Base-by-base conservation (phyloP, 2,113 vertebrate genomes). In the Motacilla tschutschensis region DNA sequence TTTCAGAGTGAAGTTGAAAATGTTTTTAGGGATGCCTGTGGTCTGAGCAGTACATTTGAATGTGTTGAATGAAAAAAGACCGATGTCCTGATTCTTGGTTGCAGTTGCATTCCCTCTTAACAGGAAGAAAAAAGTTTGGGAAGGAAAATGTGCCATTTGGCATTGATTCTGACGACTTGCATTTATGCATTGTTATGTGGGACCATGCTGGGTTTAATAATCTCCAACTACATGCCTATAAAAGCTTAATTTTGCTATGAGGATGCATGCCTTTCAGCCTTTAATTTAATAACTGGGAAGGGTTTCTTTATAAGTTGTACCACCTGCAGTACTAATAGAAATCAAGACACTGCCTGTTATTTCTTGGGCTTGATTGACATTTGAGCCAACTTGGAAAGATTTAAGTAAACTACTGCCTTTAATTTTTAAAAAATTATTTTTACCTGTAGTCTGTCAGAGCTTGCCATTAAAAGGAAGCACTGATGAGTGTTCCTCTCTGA, bases 201-300 rank as follows among this genome's bases (percentile, higher is more conserved):
- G 85, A 88, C 72, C 94, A 78, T 71, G 90, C 93, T 95, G 95
- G 64, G 88, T 91, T 95, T 94, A 94, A 95, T 96, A 93, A 95
- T 92, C 85, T 92, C 85, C 88, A 93, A 83, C 84, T 93, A 93
- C 72, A 85, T 64, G 89, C 59, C 81, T 86, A 83, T 94, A 94
- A 94, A 93, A 92, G 80, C 83, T 87, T 94, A 91, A 94, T 94
- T 95, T 93, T 95, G 75, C 92, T 89, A 71, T 76, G 85, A 94
- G 89, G 90, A 94, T 91, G 66, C 87, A 91, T 94, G 93, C 73
- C 85, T 95, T 91, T 82, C 88, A 94, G 91, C 65, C 80, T 92
- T 93, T 96, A 95, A 94, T 96, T 96, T 95, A 94, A 91, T 94
- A 94, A 95, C 82, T 0, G 10, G 65, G 83, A 94, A 95, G 75